These are phyloP conservation scores for Trisateles emortualis DNA, from an alignment of 2,888 invertebrate genomes.

Conservation along the genomic window DNA sequence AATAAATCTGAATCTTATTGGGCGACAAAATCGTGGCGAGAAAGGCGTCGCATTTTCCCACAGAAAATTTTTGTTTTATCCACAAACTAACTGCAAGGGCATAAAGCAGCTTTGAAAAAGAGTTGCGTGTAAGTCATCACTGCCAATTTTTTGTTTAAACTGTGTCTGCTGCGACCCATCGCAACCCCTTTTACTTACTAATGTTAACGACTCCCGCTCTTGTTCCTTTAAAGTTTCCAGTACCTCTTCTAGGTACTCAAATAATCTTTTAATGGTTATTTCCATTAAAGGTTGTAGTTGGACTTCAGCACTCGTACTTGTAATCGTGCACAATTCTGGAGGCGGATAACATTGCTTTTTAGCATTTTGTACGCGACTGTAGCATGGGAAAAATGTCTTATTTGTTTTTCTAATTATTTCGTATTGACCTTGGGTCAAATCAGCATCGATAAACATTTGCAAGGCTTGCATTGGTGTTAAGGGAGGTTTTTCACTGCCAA, in stretches of 20 bases:
- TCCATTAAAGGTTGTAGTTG: constrained; percentile 7
- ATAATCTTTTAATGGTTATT: constrained; percentile 4
- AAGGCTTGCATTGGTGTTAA: constrained; percentile 3
- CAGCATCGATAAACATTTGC: constrained; percentile 10
- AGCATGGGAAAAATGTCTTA: not conserved
- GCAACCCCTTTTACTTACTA: constrained; percentile 40
- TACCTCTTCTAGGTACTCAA: constrained; percentile 7
- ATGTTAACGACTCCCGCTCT: too few species aligned
- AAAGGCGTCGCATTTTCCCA: constrained; percentile 50
- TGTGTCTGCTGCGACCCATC: constrained; percentile 42
- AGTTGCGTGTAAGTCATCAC: constrained; percentile 27
- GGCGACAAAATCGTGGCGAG: constrained; percentile 48
- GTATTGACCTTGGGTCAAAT: constrained; percentile 4
- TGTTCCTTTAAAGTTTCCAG: constrained; percentile 7
- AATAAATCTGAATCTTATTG: constrained; percentile 43
- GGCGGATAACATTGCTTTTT: constrained; percentile 1
- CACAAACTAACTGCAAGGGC: constrained; percentile 37
- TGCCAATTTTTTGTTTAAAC: constrained; percentile 33
- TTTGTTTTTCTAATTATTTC: constrained; percentile 2
- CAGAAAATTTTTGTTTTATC: constrained; percentile 34
- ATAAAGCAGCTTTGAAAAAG: constrained; percentile 48
- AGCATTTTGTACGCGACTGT: not conserved
- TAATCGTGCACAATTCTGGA: not conserved
- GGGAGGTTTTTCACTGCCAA: not conserved
- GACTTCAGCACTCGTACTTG: constrained; percentile 3